Evolutionary conservation across 2,797 vertebrate genomes (phyloP), one percentile per base, ranked within the genome.

Genomic region (Diceros bicornis): DNA sequence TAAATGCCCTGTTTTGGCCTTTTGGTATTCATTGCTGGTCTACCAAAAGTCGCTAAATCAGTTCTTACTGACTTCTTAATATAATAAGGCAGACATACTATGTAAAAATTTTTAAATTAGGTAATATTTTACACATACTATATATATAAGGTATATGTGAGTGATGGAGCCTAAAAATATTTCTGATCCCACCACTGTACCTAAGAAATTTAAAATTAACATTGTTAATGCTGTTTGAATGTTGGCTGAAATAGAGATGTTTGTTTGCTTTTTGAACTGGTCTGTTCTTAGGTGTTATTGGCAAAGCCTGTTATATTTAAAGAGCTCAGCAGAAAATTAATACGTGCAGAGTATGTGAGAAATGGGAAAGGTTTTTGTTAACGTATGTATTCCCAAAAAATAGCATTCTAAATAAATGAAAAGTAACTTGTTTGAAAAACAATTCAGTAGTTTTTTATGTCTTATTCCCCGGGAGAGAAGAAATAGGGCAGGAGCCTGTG

Each of bases 351-450:
- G 11, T 50, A 11, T 62, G 0, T 79, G 12, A 83, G 44, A 27
- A 57, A 17, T 75, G 13, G 47, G 41, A 62, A 90, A 32, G 59
- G 52, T 66, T 89, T 93, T 25, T 66, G 12, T 91, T 75, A 82
- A 71, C 4, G 12, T 55, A 41, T 47, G 4, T 59, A 25, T 68
- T 71, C 14, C 64, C 50, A 21, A 34, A 41, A 83, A 90, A 68
- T 88, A 89, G 16, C 84, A 81, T 82, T 81, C 44, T 64, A 68
- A 72, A 55, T 87, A 85, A 84, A 68, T 92, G 32, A 95, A 79
- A 82, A 81, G 20, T 62, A 83, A 55, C 25, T 57, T 41, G 25
- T 71, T 93, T 88, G 59, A 44, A 89, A 81, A 69, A 83, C 55
- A 83, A 16, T 72, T 78, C 16, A 21, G 17, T 81, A 16, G 4